Evolutionary conservation across 2,888 invertebrate species (phyloP).

Genomic region (Cephus pygmeus): DNA sequence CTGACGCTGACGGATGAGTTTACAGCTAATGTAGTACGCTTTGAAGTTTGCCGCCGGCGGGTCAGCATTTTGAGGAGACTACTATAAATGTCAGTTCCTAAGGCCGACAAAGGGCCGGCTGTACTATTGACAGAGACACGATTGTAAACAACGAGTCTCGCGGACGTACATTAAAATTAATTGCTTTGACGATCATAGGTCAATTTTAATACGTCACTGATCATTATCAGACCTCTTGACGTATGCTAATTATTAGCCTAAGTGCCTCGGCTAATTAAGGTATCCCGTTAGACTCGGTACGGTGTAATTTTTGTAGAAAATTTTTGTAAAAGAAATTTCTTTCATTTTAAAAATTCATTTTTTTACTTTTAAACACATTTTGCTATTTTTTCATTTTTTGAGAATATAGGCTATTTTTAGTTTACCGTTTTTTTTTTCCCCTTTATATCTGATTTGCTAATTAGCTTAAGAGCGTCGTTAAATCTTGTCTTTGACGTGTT

Average conservation of each 20-base stretch:
- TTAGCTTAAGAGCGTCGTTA: background rate
- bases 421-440: background rate
- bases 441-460: background rate
- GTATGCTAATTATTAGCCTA: background rate
- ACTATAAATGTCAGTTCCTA: slow-evolving; percentile 25
- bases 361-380: background rate
- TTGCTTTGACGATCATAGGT: slow-evolving; percentile 11
- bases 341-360: background rate
- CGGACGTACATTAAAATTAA: slow-evolving; percentile 22
- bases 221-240: background rate
- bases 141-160: slow-evolving; percentile 31
- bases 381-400: background rate
- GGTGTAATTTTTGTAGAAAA: too few relatives aligned
- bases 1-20: slow-evolving; percentile 65
- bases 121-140: slow-evolving; percentile 23
- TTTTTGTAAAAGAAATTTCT: too few relatives aligned
- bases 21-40: slow-evolving; percentile 61
- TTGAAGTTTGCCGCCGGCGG: slow-evolving; percentile 57
- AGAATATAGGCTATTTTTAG: background rate
- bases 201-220: background rate
- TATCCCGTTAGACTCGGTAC: background rate
- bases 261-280: background rate
- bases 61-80: slow-evolving; percentile 39
- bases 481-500: background rate
- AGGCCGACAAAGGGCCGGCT: slow-evolving; percentile 30